Percentiles rank a stretch among this genome's conserved stretches.
These are phyloP conservation scores for Cephus pulcher DNA, from an alignment of 2,888 invertebrate genomes.

Conservation along the genomic window DNA sequence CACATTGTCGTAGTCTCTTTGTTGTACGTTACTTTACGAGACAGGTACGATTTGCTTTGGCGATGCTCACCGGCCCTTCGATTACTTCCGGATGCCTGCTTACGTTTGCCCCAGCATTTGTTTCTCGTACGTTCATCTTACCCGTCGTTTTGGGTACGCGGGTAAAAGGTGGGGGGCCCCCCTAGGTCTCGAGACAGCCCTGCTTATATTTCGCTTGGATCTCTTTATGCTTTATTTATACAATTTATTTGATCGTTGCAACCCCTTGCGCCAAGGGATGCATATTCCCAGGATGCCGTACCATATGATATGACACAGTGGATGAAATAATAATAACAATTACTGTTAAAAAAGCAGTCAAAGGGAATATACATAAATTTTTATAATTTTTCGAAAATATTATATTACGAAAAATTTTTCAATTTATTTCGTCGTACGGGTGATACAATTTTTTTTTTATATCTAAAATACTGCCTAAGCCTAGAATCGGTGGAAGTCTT, in stretches of 20 bases:
- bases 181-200: neutral
- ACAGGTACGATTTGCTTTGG: slow-evolving; percentile 43
- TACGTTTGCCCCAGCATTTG: slow-evolving; percentile 38
- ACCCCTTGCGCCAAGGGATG: neutral
- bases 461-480: neutral
- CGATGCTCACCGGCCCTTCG: slow-evolving; percentile 26
- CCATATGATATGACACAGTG: neutral
- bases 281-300: neutral
- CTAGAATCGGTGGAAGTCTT: neutral
- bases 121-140: neutral
- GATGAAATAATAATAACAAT: neutral
- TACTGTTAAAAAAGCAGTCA: neutral
- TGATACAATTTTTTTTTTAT: neutral
- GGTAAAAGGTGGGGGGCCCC: neutral
- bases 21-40: slow-evolving; percentile 52
- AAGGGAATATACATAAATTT: neutral
- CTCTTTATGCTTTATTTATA: neutral
- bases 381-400: neutral
- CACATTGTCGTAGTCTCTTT: slow-evolving; percentile 40
- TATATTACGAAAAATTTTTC: neutral
- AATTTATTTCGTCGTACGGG: neutral
- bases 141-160: neutral
- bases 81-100: slow-evolving; percentile 61
- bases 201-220: neutral
- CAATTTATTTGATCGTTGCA: neutral